Evolutionary conservation across 2,113 vertebrate genomes (phyloP), one percentile per base, ranked within the genome.

Genomic region (Girardinichthys multiradiatus): DNA sequence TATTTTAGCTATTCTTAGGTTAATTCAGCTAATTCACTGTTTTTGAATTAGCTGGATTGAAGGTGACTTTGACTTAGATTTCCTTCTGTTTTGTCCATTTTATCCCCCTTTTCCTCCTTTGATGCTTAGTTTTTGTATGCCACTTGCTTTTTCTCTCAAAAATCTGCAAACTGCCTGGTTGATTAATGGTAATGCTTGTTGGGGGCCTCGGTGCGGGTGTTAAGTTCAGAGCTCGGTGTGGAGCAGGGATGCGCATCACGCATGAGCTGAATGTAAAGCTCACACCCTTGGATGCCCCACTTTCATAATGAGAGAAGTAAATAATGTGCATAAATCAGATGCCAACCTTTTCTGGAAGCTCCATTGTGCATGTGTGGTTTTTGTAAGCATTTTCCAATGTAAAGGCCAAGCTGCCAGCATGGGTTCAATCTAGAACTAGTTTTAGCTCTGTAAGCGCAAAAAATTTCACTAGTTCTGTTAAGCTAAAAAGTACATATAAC

Each of bases 51-150:
- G 58, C 26, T 27, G 24, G 63, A 79, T 78, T 85, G 81, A 93
- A 92, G 90, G 91, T 94, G 91, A 92, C 91, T 87, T 91, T 90
- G 67, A 58, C 61, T 76, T 11, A 45, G 42, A 74, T 86, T 79
- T n/a, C 67, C 61, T 77, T 66, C 68, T 77, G 62, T 69, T 81
- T 80, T 68, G 37, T 79, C 45, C 74, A 70, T 64, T 35, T 12
- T 2, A 30, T 74, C 64, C 30, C 69, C 70, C 64, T 45, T 14
- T 2, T n/a, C 74, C 64, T 33, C 71, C 68, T 62, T 13, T 77
- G 74, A 87, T 89, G 80, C 82, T 89, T 84, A 66, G 64, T 26
- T 87, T 91, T 90, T 91, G 91, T 89, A 89, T 89, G 73, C 72
- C 84, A 89, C 81, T 87, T 89, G 76, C 79, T 82, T 80, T 45